phyloP scores from a whole-genome alignment of 2,888 invertebrate genomes.

The Metalampra italica region DNA sequence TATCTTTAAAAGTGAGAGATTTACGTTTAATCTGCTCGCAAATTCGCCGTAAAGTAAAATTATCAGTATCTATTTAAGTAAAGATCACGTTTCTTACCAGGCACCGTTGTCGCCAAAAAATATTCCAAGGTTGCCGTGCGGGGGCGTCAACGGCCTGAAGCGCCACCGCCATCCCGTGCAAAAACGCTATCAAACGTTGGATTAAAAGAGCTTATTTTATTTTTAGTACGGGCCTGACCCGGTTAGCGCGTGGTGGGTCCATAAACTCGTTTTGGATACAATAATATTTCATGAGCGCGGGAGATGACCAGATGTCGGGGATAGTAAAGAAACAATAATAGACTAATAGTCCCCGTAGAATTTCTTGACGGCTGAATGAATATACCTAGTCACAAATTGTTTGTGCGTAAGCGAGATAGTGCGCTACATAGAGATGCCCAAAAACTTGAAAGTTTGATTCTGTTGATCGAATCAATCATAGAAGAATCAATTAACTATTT shows the following conservation, averaged over 20 bases:
- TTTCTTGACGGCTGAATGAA: no score
- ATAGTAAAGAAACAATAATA: neutral
- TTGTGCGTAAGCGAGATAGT: no score
- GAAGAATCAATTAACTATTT: no score
- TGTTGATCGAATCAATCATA: no score
- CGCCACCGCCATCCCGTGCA: conserved; percentile 30
- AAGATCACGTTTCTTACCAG: no score
- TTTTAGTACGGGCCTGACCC: conserved; percentile 48
- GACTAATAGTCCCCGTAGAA: neutral
- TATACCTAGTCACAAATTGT: no score
- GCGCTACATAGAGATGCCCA: no score
- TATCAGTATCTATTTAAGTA: no score
- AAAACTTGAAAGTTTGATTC: no score
- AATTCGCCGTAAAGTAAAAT: no score
- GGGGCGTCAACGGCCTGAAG: conserved; percentile 30
- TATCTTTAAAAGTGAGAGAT: no score
- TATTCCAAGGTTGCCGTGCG: conserved; percentile 2
- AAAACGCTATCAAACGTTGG: conserved; percentile 39
- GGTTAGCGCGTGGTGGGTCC: conserved; percentile 42
- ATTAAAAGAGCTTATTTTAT: conserved; percentile 50
- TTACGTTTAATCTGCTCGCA: no score
- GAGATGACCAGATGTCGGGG: conserved; percentile 41
- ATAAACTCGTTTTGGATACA: conserved; percentile 42
- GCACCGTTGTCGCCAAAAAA: neutral
- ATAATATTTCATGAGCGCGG: conserved; percentile 36